A percentile compares a stretch with the other conserved stretches of the same genome.
Evolutionary conservation across 2,888 invertebrate species (phyloP).

Genomic region (Lasioglossum lativentre): DNA sequence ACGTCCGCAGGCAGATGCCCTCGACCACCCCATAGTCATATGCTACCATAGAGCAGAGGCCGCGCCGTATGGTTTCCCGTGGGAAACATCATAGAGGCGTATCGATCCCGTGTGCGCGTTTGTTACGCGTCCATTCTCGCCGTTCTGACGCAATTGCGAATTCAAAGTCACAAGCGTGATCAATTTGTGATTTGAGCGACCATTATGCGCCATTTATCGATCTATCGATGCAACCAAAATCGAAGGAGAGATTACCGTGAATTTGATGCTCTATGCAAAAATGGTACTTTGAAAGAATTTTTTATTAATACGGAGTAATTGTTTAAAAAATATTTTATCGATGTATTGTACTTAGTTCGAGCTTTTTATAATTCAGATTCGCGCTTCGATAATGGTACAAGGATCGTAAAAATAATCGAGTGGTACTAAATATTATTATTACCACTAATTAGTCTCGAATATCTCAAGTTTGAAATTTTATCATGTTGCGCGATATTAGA

Average conservation of each 20-base stretch:
- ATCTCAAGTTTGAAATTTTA: not conserved
- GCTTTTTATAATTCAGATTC: not conserved
- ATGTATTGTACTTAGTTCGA: too few species aligned
- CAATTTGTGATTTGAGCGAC: not conserved
- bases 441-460: not conserved
- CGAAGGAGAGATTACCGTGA: not conserved
- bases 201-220: not conserved
- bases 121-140: slow-evolving; percentile 47
- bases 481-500: not conserved
- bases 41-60: slow-evolving; percentile 58
- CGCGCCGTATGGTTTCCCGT: slow-evolving; percentile 80
- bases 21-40: slow-evolving; percentile 63
- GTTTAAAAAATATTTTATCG: too few species aligned
- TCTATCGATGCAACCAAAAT: not conserved
- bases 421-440: not conserved
- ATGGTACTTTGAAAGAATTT: not conserved
- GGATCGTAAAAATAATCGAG: not conserved
- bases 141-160: slow-evolving; percentile 16
- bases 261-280: not conserved
- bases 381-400: not conserved
- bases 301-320: not conserved
- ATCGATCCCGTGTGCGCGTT: slow-evolving; percentile 67
- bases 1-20: slow-evolving; percentile 70
- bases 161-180: slow-evolving; percentile 8
- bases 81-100: slow-evolving; percentile 78